Conservation (phyloP, 2,797 vertebrate genomes). For the Labeo calbasu region DNA sequence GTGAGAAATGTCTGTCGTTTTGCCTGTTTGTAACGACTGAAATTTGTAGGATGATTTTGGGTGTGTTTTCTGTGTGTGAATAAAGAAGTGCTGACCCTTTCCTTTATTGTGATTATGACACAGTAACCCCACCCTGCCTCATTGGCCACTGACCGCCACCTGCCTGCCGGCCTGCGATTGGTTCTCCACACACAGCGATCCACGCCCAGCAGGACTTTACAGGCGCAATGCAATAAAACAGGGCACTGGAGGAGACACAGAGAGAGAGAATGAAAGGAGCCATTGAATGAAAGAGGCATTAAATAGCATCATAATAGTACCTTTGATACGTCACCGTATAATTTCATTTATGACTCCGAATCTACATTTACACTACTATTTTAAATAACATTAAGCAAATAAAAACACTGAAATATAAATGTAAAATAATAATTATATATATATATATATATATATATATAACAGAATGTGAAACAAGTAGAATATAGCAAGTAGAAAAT, state of each 20-base stretch:
- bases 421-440: not conserved
- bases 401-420: not conserved
- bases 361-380: not conserved
- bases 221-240: constrained; percentile 40
- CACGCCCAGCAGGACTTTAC: constrained; percentile 28
- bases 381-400: not conserved
- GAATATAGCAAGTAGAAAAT: not conserved
- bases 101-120: constrained; percentile 6
- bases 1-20: not conserved
- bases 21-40: not conserved
- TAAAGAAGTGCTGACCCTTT: constrained; percentile 10
- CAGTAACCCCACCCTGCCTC: constrained; percentile 47
- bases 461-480: not conserved
- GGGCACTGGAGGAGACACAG: constrained; percentile 28
- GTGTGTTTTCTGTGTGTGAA: not conserved
- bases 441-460: not conserved
- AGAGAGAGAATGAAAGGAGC: constrained; percentile 19
- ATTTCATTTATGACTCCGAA: not conserved
- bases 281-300: constrained; percentile 25
- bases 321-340: not conserved
- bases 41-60: not conserved
- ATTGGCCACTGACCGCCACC: constrained; percentile 34
- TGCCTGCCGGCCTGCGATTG: constrained; percentile 25
- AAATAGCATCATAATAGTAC: constrained; percentile 14
- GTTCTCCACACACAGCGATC: constrained; percentile 1